Evolutionary conservation across 2,888 invertebrate genomes (phyloP), one percentile per base, ranked within the genome.

Genomic region (Heliconius charithonia): DNA sequence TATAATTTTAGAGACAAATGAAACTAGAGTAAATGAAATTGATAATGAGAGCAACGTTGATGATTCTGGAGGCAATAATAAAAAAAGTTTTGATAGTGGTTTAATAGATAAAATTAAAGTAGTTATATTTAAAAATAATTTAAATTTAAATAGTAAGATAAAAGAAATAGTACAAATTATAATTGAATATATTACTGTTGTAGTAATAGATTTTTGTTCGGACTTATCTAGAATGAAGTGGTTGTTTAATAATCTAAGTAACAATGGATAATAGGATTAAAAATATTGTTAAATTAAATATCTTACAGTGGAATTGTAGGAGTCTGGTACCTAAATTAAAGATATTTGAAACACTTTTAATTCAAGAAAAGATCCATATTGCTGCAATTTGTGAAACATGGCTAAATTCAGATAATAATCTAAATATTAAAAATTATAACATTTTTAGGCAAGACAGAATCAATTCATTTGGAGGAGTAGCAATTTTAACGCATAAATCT

Each of bases 371-470:
- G 6, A 66, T 66, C 22, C 32, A 32, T 10, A 66, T 66, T 22
- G 66, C 66, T 22, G 19, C 10, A 22, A 22, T 66, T 66, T 66
- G 66, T 32, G 66, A 66, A 32, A 66, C 66, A 66, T 66, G 66
- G 66, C 22, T 66, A 22, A 29, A 66, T 22, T 32, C 22, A 22
- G 22, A 66, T 9, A 22, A 4, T 66, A 32, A 29, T 66, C 7
- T 66, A 9, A 66, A 32, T 4, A 3, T 66, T 66, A 66, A 66
- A 29, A 32, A 32, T 3, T 66, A 65, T 19, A 29, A 65, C 29
- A 65, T 29, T 65, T 65, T 65, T 65, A 65, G 29, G 29, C 27
- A 66, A 32, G 66, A 66, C 66, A 32, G 65, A 65, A 19, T 65
- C 29, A 65, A 65, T 65, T 65, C 29, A 29, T 62, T n/a, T 19